Conservation (phyloP, 2,797 vertebrate species). For the Coregonus suidteri region DNA sequence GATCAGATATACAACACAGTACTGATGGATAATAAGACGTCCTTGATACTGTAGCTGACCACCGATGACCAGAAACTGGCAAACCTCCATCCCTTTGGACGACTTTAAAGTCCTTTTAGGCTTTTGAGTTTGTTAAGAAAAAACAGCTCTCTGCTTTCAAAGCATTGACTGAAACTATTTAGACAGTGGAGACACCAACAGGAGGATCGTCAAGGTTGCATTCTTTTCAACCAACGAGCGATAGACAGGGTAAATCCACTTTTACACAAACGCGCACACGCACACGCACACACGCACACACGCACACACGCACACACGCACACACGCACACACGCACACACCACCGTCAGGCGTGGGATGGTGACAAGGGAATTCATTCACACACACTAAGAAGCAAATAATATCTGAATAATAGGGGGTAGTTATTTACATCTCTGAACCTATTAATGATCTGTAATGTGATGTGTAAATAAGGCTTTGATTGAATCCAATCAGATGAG, state of each 20-base stretch:
- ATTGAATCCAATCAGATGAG: too few species aligned
- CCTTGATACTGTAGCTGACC: too few species aligned
- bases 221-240: constrained; percentile 10
- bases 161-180: neutral
- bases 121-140: neutral
- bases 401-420: too few species aligned
- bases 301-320: too few species aligned
- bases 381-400: too few species aligned
- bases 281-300: too few species aligned
- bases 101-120: neutral
- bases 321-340: too few species aligned
- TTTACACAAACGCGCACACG: neutral
- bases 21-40: neutral
- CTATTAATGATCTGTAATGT: too few species aligned
- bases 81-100: neutral
- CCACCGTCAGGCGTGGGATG: too few species aligned
- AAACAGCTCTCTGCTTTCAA: neutral
- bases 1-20: neutral
- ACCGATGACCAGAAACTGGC: neutral
- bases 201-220: neutral
- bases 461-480: too few species aligned
- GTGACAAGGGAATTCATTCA: too few species aligned
- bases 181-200: neutral
- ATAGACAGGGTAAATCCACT: neutral
- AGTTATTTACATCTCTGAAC: too few species aligned